phyloP scores from a whole-genome alignment of 2,888 invertebrate species.

The Mesochorus sp. region DNA sequence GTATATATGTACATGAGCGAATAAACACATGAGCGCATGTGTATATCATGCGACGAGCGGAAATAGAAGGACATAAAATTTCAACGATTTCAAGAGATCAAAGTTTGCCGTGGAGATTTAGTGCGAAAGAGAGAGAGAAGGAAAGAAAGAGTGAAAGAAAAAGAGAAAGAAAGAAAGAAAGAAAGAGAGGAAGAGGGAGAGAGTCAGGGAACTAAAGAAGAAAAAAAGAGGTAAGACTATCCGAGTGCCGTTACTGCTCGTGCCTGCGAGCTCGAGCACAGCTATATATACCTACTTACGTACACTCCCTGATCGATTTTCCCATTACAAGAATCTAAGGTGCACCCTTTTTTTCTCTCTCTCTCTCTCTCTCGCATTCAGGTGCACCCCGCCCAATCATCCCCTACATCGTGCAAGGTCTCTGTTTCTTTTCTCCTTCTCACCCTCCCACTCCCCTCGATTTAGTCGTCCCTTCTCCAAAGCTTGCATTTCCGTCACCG shows the following conservation, averaged over 20 bases:
- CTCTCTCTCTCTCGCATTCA: constrained; percentile 45
- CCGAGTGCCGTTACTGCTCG: constrained; percentile 37
- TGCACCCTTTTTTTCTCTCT: constrained; percentile 60
- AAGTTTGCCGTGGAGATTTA: constrained; percentile 41
- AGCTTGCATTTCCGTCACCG: constrained; percentile 64
- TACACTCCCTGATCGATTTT: constrained; percentile 74
- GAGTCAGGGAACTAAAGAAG: background rate
- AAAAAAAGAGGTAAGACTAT: constrained; percentile 18
- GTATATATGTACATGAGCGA: background rate
- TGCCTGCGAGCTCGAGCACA: constrained; percentile 31
- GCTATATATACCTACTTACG: constrained; percentile 57
- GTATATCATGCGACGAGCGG: constrained; percentile 3
- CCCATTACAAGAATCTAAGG: constrained; percentile 75
- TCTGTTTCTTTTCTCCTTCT: constrained; percentile 32
- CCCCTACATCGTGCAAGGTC: constrained; percentile 15
- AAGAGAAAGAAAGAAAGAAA: background rate
- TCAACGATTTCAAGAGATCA: constrained; percentile 62
- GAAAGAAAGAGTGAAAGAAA: background rate
- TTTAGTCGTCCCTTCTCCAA: constrained; percentile 43
- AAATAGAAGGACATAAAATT: constrained; percentile 61
- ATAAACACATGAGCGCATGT: constrained; percentile 13
- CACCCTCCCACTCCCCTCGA: constrained; percentile 26
- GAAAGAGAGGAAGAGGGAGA: background rate
- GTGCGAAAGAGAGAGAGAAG: background rate
- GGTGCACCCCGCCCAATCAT: constrained; percentile 51